Evolutionary conservation across 2,113 vertebrate genomes (phyloP), one percentile per base, ranked within the genome.

Genomic region (Mola mola): DNA sequence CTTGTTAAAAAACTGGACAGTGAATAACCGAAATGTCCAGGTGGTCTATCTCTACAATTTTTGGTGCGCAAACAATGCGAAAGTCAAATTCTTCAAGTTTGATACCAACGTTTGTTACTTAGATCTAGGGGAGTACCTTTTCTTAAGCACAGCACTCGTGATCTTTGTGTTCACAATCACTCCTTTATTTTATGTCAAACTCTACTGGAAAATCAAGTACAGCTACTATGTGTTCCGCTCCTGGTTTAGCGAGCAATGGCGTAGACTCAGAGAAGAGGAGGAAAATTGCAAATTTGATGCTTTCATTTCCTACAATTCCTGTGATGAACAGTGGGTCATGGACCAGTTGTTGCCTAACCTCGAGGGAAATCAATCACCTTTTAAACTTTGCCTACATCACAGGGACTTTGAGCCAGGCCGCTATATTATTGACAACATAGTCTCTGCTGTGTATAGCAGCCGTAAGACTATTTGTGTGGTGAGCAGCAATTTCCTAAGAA

Each of bases 381-480:
- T 94, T 41, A 90, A 90, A 22, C 94, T 98, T 17, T 97, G 95
- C 63, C 88, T 96, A 2, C 94, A 96, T 68, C 95, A 97, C 71
- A 81, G 92, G 2, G 94, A 97, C 71, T 98, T 97, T 62, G 86
- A 93, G 19, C 90, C 87, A 0, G 95, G 94, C 4, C 84, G 86
- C 0, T 61, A 92, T 56, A 94, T 97, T 11, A 83, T 97, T 11
- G 94, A 96, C 82, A 93, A 96, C 75, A 98, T 97, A 0, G 94
- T 96, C 51, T 87, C 93, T 0, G 91, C 92, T 8, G 92, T 95
- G 15, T 94, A 96, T 57, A 84, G 83, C 60, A 96, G 95, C 58
- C 86, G 91, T 3, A 95, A 94, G 73, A 97, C 94, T 0, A 82
- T 96, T 24, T 96, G 94, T 8, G 85, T 96, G 28, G 87, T 97